phyloP scores from a whole-genome alignment of 2,113 vertebrate genomes.

The Anhinga rufa region DNA sequence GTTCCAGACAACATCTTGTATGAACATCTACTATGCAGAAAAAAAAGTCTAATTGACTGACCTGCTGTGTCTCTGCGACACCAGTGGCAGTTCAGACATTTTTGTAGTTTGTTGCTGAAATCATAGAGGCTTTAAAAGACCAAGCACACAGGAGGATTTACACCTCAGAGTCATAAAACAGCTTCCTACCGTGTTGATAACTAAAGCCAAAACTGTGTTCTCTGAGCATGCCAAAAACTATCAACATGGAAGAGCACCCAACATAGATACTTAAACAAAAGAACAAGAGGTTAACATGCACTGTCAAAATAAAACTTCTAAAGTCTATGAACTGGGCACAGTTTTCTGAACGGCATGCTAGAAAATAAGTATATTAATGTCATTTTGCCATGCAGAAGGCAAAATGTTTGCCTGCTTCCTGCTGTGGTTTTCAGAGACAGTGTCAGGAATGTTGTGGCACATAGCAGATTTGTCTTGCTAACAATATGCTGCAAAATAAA shows the following conservation, averaged over 20 bases:
- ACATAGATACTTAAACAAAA: background rate
- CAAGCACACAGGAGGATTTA: constrained; percentile 2
- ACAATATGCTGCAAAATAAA: constrained; percentile 65
- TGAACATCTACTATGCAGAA: background rate
- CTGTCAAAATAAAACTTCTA: background rate
- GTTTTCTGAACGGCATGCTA: constrained; percentile 48
- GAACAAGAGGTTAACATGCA: background rate
- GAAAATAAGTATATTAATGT: constrained; percentile 8
- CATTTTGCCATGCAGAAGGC: constrained; percentile 9
- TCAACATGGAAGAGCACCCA: background rate
- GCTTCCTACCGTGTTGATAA: background rate
- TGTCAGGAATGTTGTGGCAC: constrained; percentile 53
- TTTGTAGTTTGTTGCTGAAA: background rate
- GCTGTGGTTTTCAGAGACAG: background rate
- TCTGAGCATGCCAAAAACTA: background rate
- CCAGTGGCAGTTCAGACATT: background rate
- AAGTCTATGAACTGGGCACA: constrained; percentile 3
- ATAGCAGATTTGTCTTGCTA: constrained; percentile 43
- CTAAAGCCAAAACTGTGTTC: constrained; percentile 1
- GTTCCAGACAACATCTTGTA: background rate
- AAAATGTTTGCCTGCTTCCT: constrained; percentile 19
- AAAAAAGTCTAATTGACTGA: background rate
- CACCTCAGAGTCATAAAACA: constrained; percentile 2
- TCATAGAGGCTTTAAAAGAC: background rate
- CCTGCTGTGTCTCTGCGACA: background rate